phyloP scores from a whole-genome alignment of 37 sponge, comb jelly and placozoan genomes.

The Chondrosia reniformis region DNA sequence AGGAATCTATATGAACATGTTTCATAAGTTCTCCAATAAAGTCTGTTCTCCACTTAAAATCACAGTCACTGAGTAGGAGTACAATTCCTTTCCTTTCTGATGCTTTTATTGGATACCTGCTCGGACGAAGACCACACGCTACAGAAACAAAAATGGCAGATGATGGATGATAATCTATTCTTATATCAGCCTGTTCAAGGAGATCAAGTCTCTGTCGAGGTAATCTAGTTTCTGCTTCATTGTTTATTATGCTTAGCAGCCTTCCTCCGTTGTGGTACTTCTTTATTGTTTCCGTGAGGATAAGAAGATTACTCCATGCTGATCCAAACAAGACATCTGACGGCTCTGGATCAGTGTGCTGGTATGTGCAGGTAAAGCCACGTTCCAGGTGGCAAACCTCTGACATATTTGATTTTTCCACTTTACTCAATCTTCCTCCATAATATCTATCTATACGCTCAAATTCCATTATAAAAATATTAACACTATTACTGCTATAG shows the following conservation, averaged over 20 bases:
- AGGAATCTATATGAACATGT: slow-evolving; percentile 2
- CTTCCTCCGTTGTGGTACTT: background rate
- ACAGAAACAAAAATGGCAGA: background rate
- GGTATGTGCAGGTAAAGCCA: no score
- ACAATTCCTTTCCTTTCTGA: background rate
- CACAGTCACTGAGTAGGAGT: background rate
- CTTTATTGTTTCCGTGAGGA: no score
- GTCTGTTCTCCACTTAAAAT: slow-evolving; percentile 6
- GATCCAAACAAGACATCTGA: no score
- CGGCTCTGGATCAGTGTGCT: no score
- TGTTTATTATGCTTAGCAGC: background rate
- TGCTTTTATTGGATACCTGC: background rate
- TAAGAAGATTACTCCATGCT: no score
- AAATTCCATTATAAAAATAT: no score
- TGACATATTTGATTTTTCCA: no score
- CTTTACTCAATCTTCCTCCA: no score
- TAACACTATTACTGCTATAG: no score
- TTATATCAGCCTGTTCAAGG: background rate
- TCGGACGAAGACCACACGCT: background rate
- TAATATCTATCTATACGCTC: no score
- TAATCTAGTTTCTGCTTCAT: background rate
- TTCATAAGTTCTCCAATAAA: slow-evolving; percentile 1
- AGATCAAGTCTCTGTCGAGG: background rate
- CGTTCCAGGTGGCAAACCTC: no score
- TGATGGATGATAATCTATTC: background rate